Base-by-base conservation (phyloP, 2,113 vertebrate species). In the Dicrurus megarhynchus region DNA sequence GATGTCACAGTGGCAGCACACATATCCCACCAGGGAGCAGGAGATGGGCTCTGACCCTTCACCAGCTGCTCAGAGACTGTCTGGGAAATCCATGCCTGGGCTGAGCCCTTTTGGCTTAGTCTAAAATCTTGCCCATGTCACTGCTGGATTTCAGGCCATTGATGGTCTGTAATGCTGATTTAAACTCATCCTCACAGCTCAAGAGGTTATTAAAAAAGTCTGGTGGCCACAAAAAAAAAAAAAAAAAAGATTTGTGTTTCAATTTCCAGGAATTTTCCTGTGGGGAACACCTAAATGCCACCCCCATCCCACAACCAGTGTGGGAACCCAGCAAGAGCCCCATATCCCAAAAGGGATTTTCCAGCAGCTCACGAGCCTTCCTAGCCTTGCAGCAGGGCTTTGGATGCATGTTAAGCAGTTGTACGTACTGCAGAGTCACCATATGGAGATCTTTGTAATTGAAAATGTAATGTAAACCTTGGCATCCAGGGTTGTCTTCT, bases 401-500 rank as follows among this genome's bases (percentile, higher is more conserved):
- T 5, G 39, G 90, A 21, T 64, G 79, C 68, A 35, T 5, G 28
- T 75, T 81, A 87, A 90, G 32, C 57, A 78, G 68, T 90, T 90
- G 80, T 84, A 84, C 69, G 78, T 71, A 96, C 49, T 96, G 92
- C 96, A 95, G 93, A 95, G 86, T 96, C 96, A 94, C 95, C 92
- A 78, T 96, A 95, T 93, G 90, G 90, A 46, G 95, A 56, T 39
- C 87, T 87, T n/a, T 57, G 73, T 97, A 96, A 95, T 94, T 96
- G 95, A 95, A 97, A 96, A 90, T 78, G 76, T 95, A 97, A 95
- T 94, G 95, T 95, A 97, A 90, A 89, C 84, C 93, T 96, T 95
- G 94, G 96, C 95, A 96, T 75, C 47, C 65, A 74, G 70, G 50
- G 59, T 10, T 75, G 16, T 41, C 82, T 96, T 91, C 92, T 95